A percentile compares a stretch with the other conserved stretches of the same genome.
Conservation (phyloP, 2,888 invertebrate species). For the Caenorhabditis becei region DNA sequence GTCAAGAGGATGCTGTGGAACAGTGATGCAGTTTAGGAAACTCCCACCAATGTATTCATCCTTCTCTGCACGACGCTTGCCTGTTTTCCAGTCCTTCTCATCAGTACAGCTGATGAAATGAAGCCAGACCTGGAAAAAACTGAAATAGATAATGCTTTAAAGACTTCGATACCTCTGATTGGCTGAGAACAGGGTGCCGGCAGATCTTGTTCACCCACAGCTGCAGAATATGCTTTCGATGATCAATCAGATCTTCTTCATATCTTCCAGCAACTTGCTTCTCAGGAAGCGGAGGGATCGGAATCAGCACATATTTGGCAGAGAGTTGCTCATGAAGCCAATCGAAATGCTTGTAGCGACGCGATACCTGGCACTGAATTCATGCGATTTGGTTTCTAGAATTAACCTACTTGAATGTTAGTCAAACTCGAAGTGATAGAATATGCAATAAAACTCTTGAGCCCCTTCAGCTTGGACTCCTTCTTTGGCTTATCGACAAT, state of each 20-base stretch:
- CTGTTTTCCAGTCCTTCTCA: conserved; percentile 97
- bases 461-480: conserved; percentile 94
- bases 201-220: conserved; percentile 97
- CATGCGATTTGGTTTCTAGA: not conserved
- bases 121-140: conserved; percentile 88
- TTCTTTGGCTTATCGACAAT: conserved; percentile 95
- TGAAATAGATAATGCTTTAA: not conserved
- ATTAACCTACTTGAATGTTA: conserved; percentile 74
- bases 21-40: conserved; percentile 92
- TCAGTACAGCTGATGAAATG: conserved; percentile 98
- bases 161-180: conserved; percentile 83
- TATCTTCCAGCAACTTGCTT: conserved; percentile 97
- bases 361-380: conserved; percentile 87
- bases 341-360: conserved; percentile 98
- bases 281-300: conserved; percentile 96
- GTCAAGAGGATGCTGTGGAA: conserved; percentile 88
- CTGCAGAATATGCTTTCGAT: conserved; percentile 93
- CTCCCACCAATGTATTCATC: conserved; percentile 93
- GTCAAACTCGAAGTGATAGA: conserved; percentile 92
- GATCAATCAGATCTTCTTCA: conserved; percentile 97
- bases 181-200: conserved; percentile 94
- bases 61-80: conserved; percentile 94
- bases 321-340: conserved; percentile 96
- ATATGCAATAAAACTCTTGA: conserved; percentile 97
- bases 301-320: conserved; percentile 94